Evolutionary conservation across 2,888 invertebrate genomes (phyloP), one percentile per base, ranked within the genome.

Genomic region (Amiota communis): DNA sequence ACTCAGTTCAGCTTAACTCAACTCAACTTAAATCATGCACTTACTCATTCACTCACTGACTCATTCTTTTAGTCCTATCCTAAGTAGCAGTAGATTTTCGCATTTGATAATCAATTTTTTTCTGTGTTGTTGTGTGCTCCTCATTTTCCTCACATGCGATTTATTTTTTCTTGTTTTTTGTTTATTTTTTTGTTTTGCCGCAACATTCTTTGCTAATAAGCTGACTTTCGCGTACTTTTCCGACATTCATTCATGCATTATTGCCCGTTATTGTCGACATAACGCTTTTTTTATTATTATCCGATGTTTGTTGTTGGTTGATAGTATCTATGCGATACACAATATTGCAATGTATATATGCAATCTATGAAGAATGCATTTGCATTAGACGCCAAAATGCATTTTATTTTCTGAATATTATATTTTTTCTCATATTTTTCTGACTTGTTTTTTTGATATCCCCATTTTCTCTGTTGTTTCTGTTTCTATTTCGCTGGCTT

Each of bases 41-140:
- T 36, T 6, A 36, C 36, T 36, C 36, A 63, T 2, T 23, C 61
- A 23, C 11, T 15, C 59, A n/a, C 59, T 3, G 6, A 59, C 20
- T 59, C 59, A 17, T 17, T 59, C 59, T 59, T 15, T 59, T 59
- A 11, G 8, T 23, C n/a, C n/a, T n/a, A 2, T 36, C 36, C 36
- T 36, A 36, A 36, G 36, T 36, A 36, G 36, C 36, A 36, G 36
- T 6, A 36, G 36, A 36, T 63, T 63, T 63, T 53, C 53, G 53
- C 67, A 68, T 68, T 68, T 68, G 67, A 68, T 68, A 68, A 68
- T 68, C 67, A 68, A 53, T 68, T 68, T 51, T 53, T 68, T 68
- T 49, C 11, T 17, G 11, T 59, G 15, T n/a, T 59, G 15, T 59
- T n/a, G n/a, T n/a, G 15, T 20, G 15, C 20, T 57, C 20, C 20